phyloP scores from a whole-genome alignment of 2,113 vertebrate genomes.

The Pelecanus crispus region DNA sequence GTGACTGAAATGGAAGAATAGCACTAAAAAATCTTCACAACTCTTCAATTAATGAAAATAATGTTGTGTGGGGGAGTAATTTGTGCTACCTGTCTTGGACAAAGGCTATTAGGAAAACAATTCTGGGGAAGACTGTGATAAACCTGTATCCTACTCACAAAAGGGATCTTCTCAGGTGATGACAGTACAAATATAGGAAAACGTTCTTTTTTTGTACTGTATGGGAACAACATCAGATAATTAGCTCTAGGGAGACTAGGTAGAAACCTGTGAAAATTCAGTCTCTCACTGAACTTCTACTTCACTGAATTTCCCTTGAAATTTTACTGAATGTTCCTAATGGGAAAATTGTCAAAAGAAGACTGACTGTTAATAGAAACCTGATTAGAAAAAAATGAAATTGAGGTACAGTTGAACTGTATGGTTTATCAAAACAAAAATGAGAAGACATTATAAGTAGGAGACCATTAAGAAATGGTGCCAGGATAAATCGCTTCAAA shows the following conservation, averaged over 20 bases:
- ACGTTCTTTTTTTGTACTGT: not conserved
- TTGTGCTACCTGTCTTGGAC: not conserved
- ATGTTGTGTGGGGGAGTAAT: not conserved
- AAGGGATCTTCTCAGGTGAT: not conserved
- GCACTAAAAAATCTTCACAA: not conserved
- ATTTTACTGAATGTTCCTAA: not conserved
- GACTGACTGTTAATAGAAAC: not conserved
- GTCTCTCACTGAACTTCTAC: not conserved
- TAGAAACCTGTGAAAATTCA: not conserved
- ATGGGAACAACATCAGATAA: not conserved
- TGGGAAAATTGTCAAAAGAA: not conserved
- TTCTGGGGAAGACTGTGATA: not conserved
- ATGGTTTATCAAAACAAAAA: not conserved
- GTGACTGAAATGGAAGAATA: not conserved
- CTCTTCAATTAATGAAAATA: not conserved
- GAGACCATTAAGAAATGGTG: not conserved
- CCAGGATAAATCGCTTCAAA: not conserved
- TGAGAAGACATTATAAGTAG: not conserved
- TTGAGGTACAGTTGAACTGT: not conserved
- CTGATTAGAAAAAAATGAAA: not conserved
- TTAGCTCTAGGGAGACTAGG: not conserved
- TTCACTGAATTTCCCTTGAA: not conserved
- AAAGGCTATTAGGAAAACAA: not conserved
- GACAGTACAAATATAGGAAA: not conserved
- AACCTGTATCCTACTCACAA: not conserved